Evolutionary conservation across 2,113 vertebrate genomes (phyloP).

Genomic region (Poeciliopsis turrubarensis): DNA sequence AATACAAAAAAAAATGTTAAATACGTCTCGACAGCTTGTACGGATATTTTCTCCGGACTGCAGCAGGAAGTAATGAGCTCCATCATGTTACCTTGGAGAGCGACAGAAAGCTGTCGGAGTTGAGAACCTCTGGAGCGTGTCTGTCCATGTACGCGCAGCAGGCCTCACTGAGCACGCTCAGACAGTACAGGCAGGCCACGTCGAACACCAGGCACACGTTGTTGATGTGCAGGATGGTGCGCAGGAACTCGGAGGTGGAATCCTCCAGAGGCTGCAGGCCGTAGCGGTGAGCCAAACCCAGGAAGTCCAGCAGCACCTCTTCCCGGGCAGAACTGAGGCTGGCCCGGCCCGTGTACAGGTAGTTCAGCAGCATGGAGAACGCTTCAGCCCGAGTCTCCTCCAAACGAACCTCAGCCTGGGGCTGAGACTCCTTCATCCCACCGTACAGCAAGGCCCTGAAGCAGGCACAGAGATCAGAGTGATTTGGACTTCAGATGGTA

Average conservation of each 20-base stretch:
- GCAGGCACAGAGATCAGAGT: neutral
- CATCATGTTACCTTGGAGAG: conserved; percentile 88
- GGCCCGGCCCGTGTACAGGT: conserved; percentile 96
- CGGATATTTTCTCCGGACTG: too few relatives aligned
- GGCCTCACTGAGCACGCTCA: conserved; percentile 88
- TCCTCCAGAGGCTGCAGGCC: conserved; percentile 96
- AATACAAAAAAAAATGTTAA: too few relatives aligned
- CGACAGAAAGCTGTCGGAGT: conserved; percentile 90
- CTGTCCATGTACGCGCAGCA: conserved; percentile 97
- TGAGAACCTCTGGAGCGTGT: conserved; percentile 91
- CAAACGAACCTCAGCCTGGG: conserved; percentile 93
- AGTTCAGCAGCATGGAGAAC: conserved; percentile 94
- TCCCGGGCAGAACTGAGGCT: conserved; percentile 92
- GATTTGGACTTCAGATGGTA: too few relatives aligned
- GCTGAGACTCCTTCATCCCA: conserved; percentile 95
- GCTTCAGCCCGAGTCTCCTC: conserved; percentile 94
- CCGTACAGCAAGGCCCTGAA: conserved; percentile 92
- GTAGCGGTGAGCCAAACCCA: conserved; percentile 95
- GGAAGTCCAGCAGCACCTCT: conserved; percentile 94
- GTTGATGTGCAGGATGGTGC: conserved; percentile 93
- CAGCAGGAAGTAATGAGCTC: neutral
- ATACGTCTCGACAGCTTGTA: too few relatives aligned
- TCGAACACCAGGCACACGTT: conserved; percentile 98
- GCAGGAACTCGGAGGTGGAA: conserved; percentile 95
- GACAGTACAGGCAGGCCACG: conserved; percentile 95